These are phyloP conservation scores for Hyalella azteca DNA, from an alignment of 2,888 invertebrate genomes.

Conservation along the genomic window DNA sequence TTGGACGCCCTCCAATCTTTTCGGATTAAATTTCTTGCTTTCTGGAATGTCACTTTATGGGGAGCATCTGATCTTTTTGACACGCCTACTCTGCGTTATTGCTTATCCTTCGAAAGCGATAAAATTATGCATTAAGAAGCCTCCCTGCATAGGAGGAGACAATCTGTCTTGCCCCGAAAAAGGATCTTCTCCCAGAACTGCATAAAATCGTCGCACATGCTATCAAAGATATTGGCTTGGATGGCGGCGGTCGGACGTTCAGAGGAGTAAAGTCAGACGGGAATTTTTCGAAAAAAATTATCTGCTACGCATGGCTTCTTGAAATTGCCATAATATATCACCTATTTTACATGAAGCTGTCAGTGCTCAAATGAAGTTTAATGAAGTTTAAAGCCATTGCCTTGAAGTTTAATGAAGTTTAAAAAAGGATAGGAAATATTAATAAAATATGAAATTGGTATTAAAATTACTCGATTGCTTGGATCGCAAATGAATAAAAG, in stretches of 20 bases:
- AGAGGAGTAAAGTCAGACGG: neutral
- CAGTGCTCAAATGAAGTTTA: no score
- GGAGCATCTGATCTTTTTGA: conserved; percentile 29
- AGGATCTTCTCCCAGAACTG: neutral
- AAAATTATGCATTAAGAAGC: conserved; percentile 22
- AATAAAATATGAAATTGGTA: no score
- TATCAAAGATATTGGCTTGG: conserved; percentile 1
- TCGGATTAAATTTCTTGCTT: conserved; percentile 2
- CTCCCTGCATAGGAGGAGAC: neutral
- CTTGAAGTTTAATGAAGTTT: no score
- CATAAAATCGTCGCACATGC: conserved; percentile 23
- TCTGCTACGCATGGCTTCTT: neutral
- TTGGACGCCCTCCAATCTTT: neutral
- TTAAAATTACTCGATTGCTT: no score
- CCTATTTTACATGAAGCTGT: no score
- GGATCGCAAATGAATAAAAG: no score
- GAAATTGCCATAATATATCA: no score
- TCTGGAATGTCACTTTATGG: neutral
- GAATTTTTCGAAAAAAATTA: neutral
- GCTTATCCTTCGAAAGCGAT: conserved; percentile 24
- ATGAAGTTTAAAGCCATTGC: no score
- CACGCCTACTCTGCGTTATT: conserved; percentile 28
- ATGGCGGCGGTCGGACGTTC: neutral
- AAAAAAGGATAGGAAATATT: no score
- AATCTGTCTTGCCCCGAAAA: conserved; percentile 18